phyloP scores from a whole-genome alignment of 2,797 vertebrate species.

The Chiroxiphia lanceolata region DNA sequence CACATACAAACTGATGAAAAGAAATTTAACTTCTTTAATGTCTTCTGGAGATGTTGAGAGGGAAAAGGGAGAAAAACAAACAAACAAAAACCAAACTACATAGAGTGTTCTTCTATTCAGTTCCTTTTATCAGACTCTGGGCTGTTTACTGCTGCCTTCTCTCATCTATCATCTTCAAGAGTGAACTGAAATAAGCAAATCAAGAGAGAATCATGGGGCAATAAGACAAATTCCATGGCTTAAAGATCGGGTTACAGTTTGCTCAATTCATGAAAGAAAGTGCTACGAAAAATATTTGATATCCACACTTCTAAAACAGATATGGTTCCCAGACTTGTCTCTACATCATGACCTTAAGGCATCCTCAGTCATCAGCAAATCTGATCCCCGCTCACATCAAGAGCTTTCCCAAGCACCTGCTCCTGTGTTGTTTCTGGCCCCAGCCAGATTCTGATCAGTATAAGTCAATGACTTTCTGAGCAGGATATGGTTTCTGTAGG shows the following conservation, averaged over 20 bases:
- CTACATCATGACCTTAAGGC: neutral
- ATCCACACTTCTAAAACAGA: neutral
- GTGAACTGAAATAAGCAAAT: neutral
- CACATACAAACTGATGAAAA: neutral
- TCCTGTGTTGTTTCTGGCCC: neutral
- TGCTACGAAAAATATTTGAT: neutral
- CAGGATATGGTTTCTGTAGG: constrained; percentile 21
- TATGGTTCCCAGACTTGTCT: neutral
- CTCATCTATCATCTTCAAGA: neutral
- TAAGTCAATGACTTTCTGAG: neutral
- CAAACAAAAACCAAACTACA: neutral
- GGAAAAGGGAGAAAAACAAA: too few relatives aligned
- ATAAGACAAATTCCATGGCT: neutral
- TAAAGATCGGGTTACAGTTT: neutral
- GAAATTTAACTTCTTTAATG: neutral
- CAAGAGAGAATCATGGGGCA: neutral
- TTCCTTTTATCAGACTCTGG: neutral
- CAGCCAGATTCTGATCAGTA: neutral
- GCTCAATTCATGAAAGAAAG: neutral
- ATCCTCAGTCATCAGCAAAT: neutral
- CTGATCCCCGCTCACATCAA: neutral
- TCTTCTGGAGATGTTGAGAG: neutral
- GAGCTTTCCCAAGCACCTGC: neutral
- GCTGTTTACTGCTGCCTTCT: neutral
- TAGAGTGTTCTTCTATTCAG: neutral